Base-by-base conservation (phyloP, 1,140 invertebrate genomes). In the Trachymyrmex cornetzi region DNA sequence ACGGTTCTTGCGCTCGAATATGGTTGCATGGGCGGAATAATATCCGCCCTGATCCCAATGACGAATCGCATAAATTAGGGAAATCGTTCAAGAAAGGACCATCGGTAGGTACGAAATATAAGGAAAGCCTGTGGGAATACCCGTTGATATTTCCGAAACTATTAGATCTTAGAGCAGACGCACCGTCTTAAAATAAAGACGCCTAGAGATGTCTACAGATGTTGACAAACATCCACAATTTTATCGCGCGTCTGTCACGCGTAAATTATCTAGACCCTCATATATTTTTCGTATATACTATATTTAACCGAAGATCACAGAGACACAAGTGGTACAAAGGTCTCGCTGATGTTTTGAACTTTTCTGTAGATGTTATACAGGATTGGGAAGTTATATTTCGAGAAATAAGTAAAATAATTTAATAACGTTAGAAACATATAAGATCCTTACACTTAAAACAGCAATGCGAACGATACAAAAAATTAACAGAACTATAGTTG, bases 1-100 rank as follows among this genome's bases (percentile, higher is more conserved):
- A 74, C 69, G 80, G 38, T 84, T 84, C 67, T 84, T 61, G 69
- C 38, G 55, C 38, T 59, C 53, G 55, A 84, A 84, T 50, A 61
- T 57, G 55, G 50, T 44, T 48, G n/a, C 69, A 84, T 55, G 57
- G 38, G n/a, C 55, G 69, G 44, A 84, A 84, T 48, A 61, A 50
- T 22, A 44, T 19, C 34, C 55, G 24, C 53, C 67, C 67, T 57
- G 34, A 72, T 61, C 34, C 12, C 53, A 3, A 12, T 50, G 22
- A 80, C 27, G 4, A 48, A 22, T 80, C 48, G 77, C n/a, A 53
- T 19, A 55, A 80, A 44, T 63, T 38, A 22, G 16, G 16, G 27
- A n/a, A 12, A 22, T 59, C 14, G 22, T 24, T 77, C 34, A 22
- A 38, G 16, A 77, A 59, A 11, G 11, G 2, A 48, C 19, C 3